These are phyloP conservation scores for Calliphora vicina DNA, from an alignment of 1,140 invertebrate species.

Conservation along the genomic window DNA sequence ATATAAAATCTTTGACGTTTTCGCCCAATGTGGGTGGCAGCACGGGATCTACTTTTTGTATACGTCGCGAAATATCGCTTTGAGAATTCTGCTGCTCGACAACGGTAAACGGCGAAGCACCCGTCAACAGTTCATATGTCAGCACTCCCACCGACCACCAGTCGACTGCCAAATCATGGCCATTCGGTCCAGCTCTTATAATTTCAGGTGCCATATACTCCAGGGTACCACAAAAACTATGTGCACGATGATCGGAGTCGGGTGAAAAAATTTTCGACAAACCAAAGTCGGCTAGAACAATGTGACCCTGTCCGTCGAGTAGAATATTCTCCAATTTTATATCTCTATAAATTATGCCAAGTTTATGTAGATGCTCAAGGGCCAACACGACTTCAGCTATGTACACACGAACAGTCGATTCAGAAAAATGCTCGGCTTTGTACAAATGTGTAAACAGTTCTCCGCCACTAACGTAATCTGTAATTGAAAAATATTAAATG, in stretches of 20 bases:
- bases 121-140: constrained; percentile 95
- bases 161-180: constrained; percentile 93
- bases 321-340: constrained; percentile 95
- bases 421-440: constrained; percentile 84
- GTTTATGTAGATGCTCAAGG: constrained; percentile 88
- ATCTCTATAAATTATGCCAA: constrained; percentile 93
- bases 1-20: constrained; percentile 71
- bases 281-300: constrained; percentile 91
- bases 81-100: constrained; percentile 92
- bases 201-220: constrained; percentile 97
- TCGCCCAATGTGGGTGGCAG: constrained; percentile 76
- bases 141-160: constrained; percentile 99
- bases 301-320: constrained; percentile 85
- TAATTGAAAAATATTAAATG: constrained; percentile 57
- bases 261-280: constrained; percentile 80
- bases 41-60: constrained; percentile 85
- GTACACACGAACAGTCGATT: constrained; percentile 85
- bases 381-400: constrained; percentile 92
- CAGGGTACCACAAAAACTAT: constrained; percentile 97
- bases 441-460: constrained; percentile 93
- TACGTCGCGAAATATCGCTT: constrained; percentile 91
- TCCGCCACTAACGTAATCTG: constrained; percentile 93
- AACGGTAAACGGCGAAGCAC: constrained; percentile 96
- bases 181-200: constrained; percentile 79
- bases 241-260: constrained; percentile 73